Percentiles rank a stretch among this genome's conserved stretches.
These are phyloP conservation scores for Mimachlamys varia DNA, from an alignment of 2,888 invertebrate species.

Conservation along the genomic window DNA sequence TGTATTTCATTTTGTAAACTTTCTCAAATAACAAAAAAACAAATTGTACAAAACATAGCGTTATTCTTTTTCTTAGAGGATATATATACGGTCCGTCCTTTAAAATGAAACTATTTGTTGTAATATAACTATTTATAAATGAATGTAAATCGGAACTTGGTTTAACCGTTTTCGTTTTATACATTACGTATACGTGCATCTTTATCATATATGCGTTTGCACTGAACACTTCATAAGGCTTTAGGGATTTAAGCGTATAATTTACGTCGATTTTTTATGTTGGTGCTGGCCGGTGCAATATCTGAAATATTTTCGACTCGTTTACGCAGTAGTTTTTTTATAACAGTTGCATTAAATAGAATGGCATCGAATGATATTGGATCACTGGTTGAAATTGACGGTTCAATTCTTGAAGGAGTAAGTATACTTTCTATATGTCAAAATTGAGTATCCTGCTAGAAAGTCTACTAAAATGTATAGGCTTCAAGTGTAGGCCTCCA, in stretches of 20 bases:
- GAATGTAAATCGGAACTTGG: not conserved
- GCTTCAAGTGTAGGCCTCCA: no score
- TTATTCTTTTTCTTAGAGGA: no score
- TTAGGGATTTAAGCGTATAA: not conserved
- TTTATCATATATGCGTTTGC: not conserved
- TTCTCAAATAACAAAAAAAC: no score
- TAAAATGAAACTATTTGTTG: no score
- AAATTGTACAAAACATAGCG: no score
- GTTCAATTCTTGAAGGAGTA: slow-evolving; percentile 91
- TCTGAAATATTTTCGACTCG: not conserved
- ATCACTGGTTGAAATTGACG: slow-evolving; percentile 86
- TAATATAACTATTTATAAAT: no score
- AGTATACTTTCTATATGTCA: no score
- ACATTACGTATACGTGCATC: not conserved
- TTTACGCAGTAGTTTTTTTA: not conserved
- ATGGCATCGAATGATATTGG: not conserved
- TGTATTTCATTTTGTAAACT: no score
- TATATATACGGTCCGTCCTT: no score
- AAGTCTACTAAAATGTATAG: no score
- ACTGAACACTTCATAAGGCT: not conserved
- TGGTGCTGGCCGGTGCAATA: slow-evolving; percentile 1
- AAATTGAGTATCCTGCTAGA: no score
- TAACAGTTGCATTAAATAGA: not conserved
- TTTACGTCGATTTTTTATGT: not conserved
- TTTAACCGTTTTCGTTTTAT: not conserved